phyloP scores from a whole-genome alignment of 1,140 invertebrate species.

The Mercenaria mercenaria region DNA sequence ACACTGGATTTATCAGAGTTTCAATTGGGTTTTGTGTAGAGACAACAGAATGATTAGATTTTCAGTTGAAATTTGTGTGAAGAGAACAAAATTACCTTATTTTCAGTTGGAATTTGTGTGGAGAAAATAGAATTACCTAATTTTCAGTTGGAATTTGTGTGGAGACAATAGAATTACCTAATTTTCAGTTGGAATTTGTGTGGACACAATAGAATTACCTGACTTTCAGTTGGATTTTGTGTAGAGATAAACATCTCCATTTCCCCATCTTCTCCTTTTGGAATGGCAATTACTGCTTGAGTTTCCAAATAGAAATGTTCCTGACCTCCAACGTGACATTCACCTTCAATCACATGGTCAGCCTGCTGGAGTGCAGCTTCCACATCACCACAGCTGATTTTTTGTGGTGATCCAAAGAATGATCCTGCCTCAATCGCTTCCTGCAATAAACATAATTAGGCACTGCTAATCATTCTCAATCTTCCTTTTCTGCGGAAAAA shows the following conservation, averaged over 20 bases:
- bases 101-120: too few species aligned
- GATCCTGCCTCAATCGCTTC: constrained; percentile 77
- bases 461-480: too few species aligned
- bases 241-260: constrained; percentile 94
- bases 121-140: too few species aligned
- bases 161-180: constrained; percentile 85
- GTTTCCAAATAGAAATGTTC: constrained; percentile 99
- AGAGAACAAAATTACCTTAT: too few species aligned
- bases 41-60: too few species aligned
- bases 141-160: too few species aligned
- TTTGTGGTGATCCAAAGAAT: constrained; percentile 58
- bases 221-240: constrained; percentile 93
- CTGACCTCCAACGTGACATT: constrained; percentile 94
- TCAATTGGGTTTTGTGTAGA: too few species aligned
- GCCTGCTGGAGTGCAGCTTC: constrained; percentile 89
- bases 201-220: constrained; percentile 84
- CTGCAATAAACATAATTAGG: constrained; percentile 47
- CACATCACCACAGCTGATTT: constrained; percentile 89
- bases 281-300: constrained; percentile 90
- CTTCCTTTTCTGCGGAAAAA: too few species aligned
- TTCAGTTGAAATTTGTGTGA: too few species aligned
- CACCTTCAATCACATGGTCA: constrained; percentile 87
- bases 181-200: constrained; percentile 86
- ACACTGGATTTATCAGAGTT: too few species aligned
- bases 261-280: constrained; percentile 93